Evolutionary conservation across 2,888 invertebrate genomes (phyloP).

Genomic region (Drosophila nigricruria): DNA sequence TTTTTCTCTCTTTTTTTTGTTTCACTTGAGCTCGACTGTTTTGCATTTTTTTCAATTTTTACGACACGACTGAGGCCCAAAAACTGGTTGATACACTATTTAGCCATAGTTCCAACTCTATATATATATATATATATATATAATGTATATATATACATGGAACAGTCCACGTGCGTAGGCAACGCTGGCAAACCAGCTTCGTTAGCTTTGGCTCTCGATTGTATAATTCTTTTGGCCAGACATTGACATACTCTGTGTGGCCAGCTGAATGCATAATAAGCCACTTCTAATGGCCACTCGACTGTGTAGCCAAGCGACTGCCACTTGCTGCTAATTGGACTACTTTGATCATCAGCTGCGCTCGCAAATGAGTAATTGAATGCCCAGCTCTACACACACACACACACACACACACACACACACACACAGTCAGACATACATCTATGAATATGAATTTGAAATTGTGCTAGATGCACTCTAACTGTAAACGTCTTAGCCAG

Average conservation of each 20-base stretch:
- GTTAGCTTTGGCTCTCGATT: slow-evolving; percentile 36
- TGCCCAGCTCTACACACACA: slow-evolving; percentile 9
- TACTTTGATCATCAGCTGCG: slow-evolving; percentile 42
- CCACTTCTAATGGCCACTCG: slow-evolving; percentile 39
- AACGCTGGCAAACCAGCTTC: slow-evolving; percentile 28
- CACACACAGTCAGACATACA: not conserved
- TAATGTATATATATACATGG: slow-evolving; percentile 11
- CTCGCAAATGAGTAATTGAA: slow-evolving; percentile 38
- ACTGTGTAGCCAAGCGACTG: slow-evolving; percentile 15
- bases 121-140: not conserved
- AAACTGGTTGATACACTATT: slow-evolving; percentile 55
- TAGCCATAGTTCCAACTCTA: slow-evolving; percentile 11
- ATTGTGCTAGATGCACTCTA: slow-evolving; percentile 7
- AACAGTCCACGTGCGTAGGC: slow-evolving; percentile 59
- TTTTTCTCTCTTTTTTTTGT: slow-evolving; percentile 22
- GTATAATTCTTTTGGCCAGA: slow-evolving; percentile 61
- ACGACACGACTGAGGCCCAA: slow-evolving; percentile 45
- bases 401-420: not conserved
- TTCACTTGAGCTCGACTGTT: slow-evolving; percentile 54
- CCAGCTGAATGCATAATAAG: slow-evolving; percentile 61
- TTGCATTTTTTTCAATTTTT: slow-evolving; percentile 64
- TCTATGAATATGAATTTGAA: slow-evolving; percentile 1
- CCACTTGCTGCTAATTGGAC: slow-evolving; percentile 55
- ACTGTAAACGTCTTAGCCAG: slow-evolving; percentile 12
- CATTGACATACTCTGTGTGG: slow-evolving; percentile 61